Conservation (phyloP, 1,140 invertebrate species). For the Trinorchestia longiramus region DNA sequence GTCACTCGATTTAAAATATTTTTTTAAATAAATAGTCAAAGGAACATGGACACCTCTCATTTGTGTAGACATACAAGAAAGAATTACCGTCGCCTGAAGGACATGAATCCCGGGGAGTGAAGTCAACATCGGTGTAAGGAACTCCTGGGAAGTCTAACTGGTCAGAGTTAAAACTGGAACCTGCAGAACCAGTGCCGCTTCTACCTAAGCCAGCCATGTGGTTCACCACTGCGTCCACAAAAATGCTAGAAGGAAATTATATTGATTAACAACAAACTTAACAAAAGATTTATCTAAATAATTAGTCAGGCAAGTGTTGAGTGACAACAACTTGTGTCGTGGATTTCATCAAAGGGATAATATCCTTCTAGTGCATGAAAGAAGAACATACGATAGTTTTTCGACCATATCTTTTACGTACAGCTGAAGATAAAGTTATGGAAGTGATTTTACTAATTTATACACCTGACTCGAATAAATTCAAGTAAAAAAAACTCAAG, state of each 20-base stretch:
- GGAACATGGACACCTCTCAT: not conserved
- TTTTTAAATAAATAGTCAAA: not conserved
- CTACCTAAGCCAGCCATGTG: slow-evolving; percentile 72
- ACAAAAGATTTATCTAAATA: not conserved
- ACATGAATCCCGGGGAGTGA: slow-evolving; percentile 68
- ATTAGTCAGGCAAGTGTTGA: no score
- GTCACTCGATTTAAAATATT: not conserved
- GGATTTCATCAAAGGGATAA: no score
- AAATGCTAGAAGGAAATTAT: slow-evolving; percentile 69
- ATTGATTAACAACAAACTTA: not conserved
- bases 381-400: no score
- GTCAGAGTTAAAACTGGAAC: slow-evolving; percentile 69
- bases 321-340: no score
- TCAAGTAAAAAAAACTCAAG: no score
- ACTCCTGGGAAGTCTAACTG: slow-evolving; percentile 71
- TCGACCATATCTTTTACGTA: no score
- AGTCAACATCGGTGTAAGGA: slow-evolving; percentile 70
- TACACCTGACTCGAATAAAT: no score
- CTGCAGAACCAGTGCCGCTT: slow-evolving; percentile 67
- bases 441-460: no score
- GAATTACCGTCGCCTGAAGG: slow-evolving; percentile 68
- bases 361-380: no score
- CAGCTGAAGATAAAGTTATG: no score
- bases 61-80: not conserved
- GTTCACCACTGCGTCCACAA: slow-evolving; percentile 74